Conservation (phyloP, 1,140 invertebrate species). For the Heterodera carotae region DNA sequence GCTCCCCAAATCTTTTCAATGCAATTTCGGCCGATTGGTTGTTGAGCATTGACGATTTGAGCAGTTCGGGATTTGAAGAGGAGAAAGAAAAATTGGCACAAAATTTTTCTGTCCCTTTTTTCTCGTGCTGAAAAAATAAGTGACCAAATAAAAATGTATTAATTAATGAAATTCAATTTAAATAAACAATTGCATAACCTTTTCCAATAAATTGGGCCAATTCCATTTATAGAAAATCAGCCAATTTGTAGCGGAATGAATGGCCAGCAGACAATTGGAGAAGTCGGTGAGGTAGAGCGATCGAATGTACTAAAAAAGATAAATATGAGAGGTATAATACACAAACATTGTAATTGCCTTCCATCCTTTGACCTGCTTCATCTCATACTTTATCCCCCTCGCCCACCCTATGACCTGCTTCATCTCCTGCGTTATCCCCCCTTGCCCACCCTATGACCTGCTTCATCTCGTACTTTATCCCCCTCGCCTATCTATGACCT, state of each 20-base stretch:
- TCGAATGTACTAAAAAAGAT: constrained; percentile 38
- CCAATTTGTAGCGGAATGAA: constrained; percentile 59
- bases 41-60: constrained; percentile 47
- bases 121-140: constrained; percentile 10
- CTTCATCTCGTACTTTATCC: constrained; percentile 53
- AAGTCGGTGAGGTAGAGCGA: constrained; percentile 64
- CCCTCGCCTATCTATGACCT: too few relatives aligned
- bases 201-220: neutral
- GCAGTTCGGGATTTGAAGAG: constrained; percentile 38
- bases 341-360: too few relatives aligned
- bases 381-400: too few relatives aligned
- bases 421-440: too few relatives aligned
- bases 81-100: constrained; percentile 15
- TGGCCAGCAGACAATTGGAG: constrained; percentile 57
- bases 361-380: too few relatives aligned
- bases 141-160: neutral
- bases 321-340: too few relatives aligned
- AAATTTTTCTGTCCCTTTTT: constrained; percentile 27
- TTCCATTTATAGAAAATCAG: constrained; percentile 62
- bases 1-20: constrained; percentile 40
- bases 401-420: too few relatives aligned
- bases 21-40: constrained; percentile 37
- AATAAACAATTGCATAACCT: neutral
- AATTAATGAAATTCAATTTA: neutral
- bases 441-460: constrained; percentile 20